Evolutionary conservation across 2,888 invertebrate species (phyloP).

Genomic region (Lepidocyrtinus sp.): DNA sequence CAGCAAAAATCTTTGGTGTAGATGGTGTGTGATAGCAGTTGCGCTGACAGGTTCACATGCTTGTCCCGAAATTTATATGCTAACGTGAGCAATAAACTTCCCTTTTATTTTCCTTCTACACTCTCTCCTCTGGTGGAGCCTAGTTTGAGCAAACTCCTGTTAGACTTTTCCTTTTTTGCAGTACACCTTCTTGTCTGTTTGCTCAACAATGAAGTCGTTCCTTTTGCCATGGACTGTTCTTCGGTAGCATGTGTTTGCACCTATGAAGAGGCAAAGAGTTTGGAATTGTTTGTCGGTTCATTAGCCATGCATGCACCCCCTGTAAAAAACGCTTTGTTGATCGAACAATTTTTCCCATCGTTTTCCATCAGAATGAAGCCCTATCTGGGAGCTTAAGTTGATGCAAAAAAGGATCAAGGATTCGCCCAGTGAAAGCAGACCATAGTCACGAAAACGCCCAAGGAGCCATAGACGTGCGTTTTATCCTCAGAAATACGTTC

Average conservation of each 20-base stretch:
- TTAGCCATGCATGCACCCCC: constrained; percentile 15
- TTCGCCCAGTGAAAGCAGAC: not conserved
- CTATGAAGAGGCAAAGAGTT: not conserved
- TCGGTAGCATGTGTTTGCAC: not conserved
- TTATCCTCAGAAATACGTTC: constrained; percentile 5
- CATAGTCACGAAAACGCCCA: not conserved
- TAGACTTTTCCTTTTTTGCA: not conserved
- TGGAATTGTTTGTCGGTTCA: constrained; percentile 12
- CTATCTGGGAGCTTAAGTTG: not conserved
- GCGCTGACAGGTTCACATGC: constrained; percentile 48
- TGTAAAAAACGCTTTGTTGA: constrained; percentile 1
- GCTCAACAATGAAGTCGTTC: constrained; percentile 13
- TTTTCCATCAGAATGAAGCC: not conserved
- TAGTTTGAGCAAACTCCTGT: not conserved
- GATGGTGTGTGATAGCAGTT: constrained; percentile 17
- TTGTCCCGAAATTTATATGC: constrained; percentile 45
- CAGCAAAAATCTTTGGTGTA: no score
- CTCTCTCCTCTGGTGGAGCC: not conserved
- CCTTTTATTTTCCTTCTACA: constrained; percentile 31
- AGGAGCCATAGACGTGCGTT: constrained; percentile 14
- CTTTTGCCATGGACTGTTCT: no score
- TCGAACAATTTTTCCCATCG: not conserved
- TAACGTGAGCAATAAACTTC: constrained; percentile 50
- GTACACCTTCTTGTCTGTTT: not conserved
- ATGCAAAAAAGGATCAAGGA: not conserved